A percentile compares a stretch with the other conserved stretches of the same genome.
Evolutionary conservation across 1,140 invertebrate genomes (phyloP).

Genomic region (Macrobrachium rosenbergii): DNA sequence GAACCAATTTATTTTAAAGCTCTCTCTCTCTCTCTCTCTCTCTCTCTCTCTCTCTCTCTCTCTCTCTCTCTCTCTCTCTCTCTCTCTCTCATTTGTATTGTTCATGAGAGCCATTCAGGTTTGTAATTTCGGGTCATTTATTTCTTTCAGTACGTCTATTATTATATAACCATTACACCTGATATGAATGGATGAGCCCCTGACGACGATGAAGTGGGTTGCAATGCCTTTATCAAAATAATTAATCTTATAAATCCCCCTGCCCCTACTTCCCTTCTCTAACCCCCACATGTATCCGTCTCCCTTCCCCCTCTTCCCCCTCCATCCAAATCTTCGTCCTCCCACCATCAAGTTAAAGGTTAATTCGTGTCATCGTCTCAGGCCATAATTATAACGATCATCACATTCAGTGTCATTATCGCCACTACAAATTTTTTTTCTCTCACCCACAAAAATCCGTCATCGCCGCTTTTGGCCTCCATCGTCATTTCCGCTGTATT

Average conservation of each 20-base stretch:
- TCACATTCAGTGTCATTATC: background rate
- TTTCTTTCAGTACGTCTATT: constrained; percentile 60
- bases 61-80: background rate
- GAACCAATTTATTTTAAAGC: no score
- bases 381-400: constrained; percentile 4
- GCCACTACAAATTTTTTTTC: background rate
- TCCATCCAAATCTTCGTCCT: background rate
- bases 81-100: constrained; percentile 46
- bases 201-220: constrained; percentile 12
- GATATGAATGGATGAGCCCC: constrained; percentile 58
- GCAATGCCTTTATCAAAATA: constrained; percentile 61
- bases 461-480: background rate
- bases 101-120: constrained; percentile 52
- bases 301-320: background rate
- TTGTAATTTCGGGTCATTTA: constrained; percentile 60
- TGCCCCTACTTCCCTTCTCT: background rate
- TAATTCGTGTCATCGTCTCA: background rate
- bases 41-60: background rate
- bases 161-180: constrained; percentile 64
- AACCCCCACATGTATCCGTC: background rate
- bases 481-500: constrained; percentile 47
- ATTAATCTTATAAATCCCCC: constrained; percentile 47
- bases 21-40: constrained; percentile 8
- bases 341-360: background rate
- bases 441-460: background rate